These are phyloP conservation scores for Callopanchax toddi DNA, from an alignment of 2,113 vertebrate genomes.

Conservation along the genomic window DNA sequence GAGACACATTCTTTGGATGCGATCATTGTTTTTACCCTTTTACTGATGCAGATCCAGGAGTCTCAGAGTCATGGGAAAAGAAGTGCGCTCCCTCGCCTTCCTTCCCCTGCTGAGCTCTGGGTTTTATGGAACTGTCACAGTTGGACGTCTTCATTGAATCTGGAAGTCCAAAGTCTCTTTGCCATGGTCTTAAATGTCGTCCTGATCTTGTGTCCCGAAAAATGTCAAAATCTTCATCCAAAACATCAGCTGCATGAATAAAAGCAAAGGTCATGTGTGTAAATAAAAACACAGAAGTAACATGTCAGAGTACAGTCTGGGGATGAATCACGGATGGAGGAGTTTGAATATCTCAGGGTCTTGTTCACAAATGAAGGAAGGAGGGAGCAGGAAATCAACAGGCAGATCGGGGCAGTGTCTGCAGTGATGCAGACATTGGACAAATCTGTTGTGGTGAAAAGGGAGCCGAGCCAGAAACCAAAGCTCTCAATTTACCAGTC, in stretches of 20 bases:
- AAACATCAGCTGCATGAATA: conserved; percentile 55
- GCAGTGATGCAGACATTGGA: too few species aligned
- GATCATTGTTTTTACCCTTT: conserved; percentile 61
- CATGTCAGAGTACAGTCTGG: too few species aligned
- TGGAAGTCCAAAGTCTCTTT: conserved; percentile 48
- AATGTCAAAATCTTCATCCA: conserved; percentile 46
- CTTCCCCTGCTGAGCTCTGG: conserved; percentile 41
- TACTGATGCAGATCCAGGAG: conserved; percentile 36
- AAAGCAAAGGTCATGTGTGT: not conserved
- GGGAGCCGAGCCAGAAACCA: too few species aligned
- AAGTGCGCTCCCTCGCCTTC: conserved; percentile 45
- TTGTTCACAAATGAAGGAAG: too few species aligned
- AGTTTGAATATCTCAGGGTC: too few species aligned
- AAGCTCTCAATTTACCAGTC: too few species aligned
- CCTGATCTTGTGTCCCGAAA: conserved; percentile 14
- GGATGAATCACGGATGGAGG: too few species aligned
- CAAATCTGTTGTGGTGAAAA: too few species aligned
- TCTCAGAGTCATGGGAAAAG: conserved; percentile 46
- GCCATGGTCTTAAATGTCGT: conserved; percentile 49
- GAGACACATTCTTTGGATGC: not conserved
- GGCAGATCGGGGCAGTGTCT: too few species aligned
- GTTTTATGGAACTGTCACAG: conserved; percentile 56
- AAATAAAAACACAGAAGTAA: not conserved
- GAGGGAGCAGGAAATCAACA: too few species aligned
- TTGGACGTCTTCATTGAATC: conserved; percentile 64